phyloP scores from a whole-genome alignment of 2,113 vertebrate genomes.

The Corythaeola cristata region DNA sequence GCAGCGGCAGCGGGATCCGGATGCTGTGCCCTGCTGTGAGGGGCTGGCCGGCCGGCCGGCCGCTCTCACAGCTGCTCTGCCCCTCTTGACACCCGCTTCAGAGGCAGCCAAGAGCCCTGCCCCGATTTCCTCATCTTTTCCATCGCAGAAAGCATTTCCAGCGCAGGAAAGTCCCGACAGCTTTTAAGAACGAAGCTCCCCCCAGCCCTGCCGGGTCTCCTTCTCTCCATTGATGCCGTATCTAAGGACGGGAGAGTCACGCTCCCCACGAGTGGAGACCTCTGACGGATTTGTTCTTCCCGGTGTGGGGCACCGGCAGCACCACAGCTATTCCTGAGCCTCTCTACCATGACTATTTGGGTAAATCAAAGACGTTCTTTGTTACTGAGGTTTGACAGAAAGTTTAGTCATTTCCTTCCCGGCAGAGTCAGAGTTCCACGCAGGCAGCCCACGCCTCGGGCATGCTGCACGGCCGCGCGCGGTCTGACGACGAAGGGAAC shows the following conservation, averaged over 20 bases:
- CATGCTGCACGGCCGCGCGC: accelerated
- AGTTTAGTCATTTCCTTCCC: slow-evolving; percentile 70
- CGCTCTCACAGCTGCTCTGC: not conserved
- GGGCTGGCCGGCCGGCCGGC: not conserved
- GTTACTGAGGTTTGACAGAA: slow-evolving; percentile 46
- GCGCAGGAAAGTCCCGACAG: accelerated
- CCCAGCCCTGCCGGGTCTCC: not conserved
- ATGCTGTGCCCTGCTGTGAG: accelerated
- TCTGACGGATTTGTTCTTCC: not conserved
- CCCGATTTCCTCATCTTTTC: not conserved
- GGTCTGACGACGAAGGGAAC: not conserved
- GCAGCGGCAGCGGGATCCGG: accelerated
- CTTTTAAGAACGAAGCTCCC: not conserved
- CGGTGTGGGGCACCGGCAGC: not conserved
- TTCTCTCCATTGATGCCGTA: accelerated
- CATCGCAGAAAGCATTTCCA: not conserved
- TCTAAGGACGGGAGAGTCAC: not conserved
- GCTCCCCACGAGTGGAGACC: not conserved
- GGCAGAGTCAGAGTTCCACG: not conserved
- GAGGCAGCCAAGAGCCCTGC: not conserved
- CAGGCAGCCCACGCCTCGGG: not conserved
- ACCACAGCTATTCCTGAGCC: not conserved
- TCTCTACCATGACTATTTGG: slow-evolving; percentile 1
- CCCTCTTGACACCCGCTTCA: not conserved
- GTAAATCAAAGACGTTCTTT: slow-evolving; percentile 69